Evolutionary conservation across 92 coral and sea anemone genomes (phyloP).

Genomic region (Phymanthus crucifer): DNA sequence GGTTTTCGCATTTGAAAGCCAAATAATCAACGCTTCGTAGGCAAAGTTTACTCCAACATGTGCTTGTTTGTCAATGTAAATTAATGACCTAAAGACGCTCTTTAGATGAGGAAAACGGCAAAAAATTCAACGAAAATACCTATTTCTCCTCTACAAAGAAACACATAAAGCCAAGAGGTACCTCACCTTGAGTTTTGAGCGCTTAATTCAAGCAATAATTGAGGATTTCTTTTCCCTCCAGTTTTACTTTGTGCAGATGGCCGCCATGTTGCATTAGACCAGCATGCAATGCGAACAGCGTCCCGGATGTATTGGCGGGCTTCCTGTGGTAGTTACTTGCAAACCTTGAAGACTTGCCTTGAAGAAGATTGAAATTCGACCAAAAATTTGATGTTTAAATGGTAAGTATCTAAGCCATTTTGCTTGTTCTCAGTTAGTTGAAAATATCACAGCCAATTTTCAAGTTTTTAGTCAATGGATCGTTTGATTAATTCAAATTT

Average conservation of each 20-base stretch:
- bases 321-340: slow-evolving; percentile 21
- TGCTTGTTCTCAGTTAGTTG: too few species aligned
- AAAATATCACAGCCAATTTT: too few species aligned
- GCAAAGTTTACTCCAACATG: neutral
- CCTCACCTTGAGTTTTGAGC: neutral
- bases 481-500: too few species aligned
- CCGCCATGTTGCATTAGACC: slow-evolving; percentile 39
- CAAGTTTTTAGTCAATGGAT: too few species aligned
- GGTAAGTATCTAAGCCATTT: too few species aligned
- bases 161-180: neutral
- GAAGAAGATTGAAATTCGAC: too few species aligned
- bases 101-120: neutral
- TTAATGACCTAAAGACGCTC: neutral
- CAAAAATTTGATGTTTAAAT: too few species aligned
- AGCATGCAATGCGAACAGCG: slow-evolving; percentile 3
- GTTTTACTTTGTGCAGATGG: neutral
- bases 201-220: neutral
- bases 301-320: slow-evolving; percentile 38
- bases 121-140: neutral
- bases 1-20: too few species aligned
- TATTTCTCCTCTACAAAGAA: neutral
- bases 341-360: neutral
- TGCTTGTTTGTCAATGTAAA: neutral
- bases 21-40: too few species aligned
- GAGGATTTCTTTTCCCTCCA: neutral